These are phyloP conservation scores for Selenia dentaria DNA, from an alignment of 2,888 invertebrate species.

Conservation along the genomic window DNA sequence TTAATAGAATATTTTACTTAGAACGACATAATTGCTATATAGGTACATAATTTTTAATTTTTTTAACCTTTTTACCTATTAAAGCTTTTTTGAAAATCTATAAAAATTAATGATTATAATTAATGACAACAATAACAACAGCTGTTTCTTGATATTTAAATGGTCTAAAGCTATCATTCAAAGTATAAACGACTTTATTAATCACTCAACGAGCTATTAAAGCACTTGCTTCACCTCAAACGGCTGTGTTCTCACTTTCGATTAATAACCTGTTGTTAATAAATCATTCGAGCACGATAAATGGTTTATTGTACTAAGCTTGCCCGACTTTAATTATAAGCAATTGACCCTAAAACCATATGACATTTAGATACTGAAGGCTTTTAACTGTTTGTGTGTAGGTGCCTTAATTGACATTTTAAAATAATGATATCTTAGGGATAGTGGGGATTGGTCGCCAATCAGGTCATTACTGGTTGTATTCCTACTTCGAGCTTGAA, in stretches of 20 bases:
- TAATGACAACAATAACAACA: too few relatives aligned
- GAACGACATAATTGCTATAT: too few relatives aligned
- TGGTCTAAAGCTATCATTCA: not conserved
- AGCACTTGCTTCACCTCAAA: slow-evolving; percentile 11
- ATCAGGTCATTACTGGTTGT: too few relatives aligned
- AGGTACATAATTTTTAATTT: too few relatives aligned
- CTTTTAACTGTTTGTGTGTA: not conserved
- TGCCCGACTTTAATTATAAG: slow-evolving; percentile 62
- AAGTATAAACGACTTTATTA: not conserved
- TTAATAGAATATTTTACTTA: too few relatives aligned
- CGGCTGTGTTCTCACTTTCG: slow-evolving; percentile 30
- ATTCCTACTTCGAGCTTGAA: too few relatives aligned
- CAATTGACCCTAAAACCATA: slow-evolving; percentile 40
- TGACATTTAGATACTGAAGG: slow-evolving; percentile 3
- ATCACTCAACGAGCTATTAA: not conserved
- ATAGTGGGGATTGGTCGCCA: too few relatives aligned
- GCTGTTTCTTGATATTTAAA: too few relatives aligned
- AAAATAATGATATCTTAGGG: too few relatives aligned
- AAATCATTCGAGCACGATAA: slow-evolving; percentile 69
- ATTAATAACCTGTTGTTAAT: slow-evolving; percentile 37
- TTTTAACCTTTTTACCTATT: too few relatives aligned
- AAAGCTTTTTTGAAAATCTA: too few relatives aligned
- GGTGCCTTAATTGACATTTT: not conserved
- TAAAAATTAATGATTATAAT: too few relatives aligned
- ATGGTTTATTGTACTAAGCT: slow-evolving; percentile 64